Percentiles rank a stretch among this genome's conserved stretches.
phyloP scores from a whole-genome alignment of 2,797 vertebrate species.

The Garrulus glandarius region DNA sequence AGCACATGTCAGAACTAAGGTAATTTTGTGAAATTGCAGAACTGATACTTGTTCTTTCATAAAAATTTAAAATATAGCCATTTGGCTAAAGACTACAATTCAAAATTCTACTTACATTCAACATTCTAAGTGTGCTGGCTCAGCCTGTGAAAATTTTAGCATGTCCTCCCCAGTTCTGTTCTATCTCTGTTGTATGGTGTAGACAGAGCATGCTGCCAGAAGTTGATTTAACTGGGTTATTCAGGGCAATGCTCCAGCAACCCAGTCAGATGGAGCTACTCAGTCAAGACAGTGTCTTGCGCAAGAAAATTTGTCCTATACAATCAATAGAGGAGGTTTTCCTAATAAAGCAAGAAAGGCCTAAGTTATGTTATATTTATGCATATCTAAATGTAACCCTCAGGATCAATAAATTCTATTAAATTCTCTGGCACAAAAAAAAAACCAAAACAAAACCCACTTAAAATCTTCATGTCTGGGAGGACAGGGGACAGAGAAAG shows the following conservation, averaged over 20 bases:
- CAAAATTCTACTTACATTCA: neutral
- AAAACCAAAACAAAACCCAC: fast-evolving
- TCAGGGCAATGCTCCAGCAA: neutral
- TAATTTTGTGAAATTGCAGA: neutral
- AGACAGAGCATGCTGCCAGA: neutral
- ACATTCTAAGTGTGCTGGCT: neutral
- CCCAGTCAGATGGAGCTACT: neutral
- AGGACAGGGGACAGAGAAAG: neutral
- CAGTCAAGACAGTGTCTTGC: neutral
- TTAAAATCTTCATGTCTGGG: neutral
- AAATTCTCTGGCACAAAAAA: neutral
- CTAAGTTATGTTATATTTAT: neutral
- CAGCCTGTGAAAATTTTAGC: neutral
- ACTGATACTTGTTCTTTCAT: neutral
- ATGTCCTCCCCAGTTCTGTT: neutral
- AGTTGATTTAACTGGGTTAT: neutral
- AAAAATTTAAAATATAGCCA: neutral
- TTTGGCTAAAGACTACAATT: neutral
- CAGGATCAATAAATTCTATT: neutral
- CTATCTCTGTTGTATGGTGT: neutral
- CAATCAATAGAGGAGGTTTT: neutral
- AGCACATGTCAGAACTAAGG: fast-evolving
- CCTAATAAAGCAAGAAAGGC: neutral
- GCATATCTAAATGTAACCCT: neutral
- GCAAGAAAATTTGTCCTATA: neutral